Conservation (phyloP, 2,113 vertebrate genomes). For the Heptranchias perlo region DNA sequence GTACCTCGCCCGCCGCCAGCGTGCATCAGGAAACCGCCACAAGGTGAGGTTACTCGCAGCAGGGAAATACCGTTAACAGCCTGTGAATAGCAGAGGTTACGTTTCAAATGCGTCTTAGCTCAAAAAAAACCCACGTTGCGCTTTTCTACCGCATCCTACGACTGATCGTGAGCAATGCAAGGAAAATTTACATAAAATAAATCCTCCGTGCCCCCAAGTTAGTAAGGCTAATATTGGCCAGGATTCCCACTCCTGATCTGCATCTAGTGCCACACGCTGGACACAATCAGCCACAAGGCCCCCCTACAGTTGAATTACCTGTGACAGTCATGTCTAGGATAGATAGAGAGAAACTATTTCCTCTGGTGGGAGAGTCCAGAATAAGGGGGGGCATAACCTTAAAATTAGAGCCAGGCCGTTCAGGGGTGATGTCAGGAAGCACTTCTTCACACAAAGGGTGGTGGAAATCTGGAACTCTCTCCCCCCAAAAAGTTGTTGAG, state of each 20-base stretch:
- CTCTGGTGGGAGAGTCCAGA: background rate
- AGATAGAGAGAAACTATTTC: background rate
- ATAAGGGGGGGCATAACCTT: background rate
- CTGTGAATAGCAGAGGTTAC: background rate
- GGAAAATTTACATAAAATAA: background rate
- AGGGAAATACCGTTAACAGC: too few species aligned
- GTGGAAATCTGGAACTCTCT: background rate
- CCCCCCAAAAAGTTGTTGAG: background rate
- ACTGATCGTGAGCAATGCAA: background rate
- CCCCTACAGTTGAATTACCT: background rate
- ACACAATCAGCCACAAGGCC: background rate
- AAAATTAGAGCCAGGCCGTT: too few species aligned
- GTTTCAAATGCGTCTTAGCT: background rate
- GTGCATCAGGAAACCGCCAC: too few species aligned
- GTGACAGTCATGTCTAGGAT: background rate
- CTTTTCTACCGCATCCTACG: background rate
- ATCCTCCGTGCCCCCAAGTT: too few species aligned
- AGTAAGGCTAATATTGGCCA: background rate
- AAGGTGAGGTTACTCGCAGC: too few species aligned
- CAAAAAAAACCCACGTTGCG: background rate
- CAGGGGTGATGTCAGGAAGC: background rate
- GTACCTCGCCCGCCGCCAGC: too few species aligned
- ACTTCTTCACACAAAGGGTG: background rate
- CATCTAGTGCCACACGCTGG: background rate
- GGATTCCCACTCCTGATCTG: background rate